Evolutionary conservation across 2,113 vertebrate species (phyloP).

Genomic region (Grammomys dolichurus): DNA sequence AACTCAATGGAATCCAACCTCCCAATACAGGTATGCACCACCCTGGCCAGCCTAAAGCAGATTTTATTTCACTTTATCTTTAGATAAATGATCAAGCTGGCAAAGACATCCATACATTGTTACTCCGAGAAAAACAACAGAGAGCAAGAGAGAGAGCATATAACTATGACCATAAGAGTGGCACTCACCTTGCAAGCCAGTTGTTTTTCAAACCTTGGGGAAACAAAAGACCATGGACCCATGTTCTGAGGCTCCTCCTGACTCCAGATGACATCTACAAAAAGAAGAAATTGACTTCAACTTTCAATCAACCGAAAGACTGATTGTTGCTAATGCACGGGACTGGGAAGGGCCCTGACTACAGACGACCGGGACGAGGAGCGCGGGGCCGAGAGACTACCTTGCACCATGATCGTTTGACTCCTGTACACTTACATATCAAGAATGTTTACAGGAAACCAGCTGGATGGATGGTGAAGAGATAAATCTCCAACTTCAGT

Average conservation of each 20-base stretch:
- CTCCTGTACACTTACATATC: background rate
- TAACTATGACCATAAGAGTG: background rate
- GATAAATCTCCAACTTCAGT: background rate
- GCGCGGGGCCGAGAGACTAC: background rate
- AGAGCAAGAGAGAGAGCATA: background rate
- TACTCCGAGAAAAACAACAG: background rate
- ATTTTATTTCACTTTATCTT: conserved; percentile 47
- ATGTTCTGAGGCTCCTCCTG: conserved; percentile 99
- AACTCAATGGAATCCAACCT: background rate
- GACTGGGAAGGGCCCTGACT: background rate
- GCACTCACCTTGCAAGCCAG: conserved; percentile 94
- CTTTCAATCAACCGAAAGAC: background rate
- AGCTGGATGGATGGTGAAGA: background rate
- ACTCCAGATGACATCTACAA: conserved; percentile 95
- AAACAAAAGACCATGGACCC: conserved; percentile 96
- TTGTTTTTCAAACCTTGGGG: conserved; percentile 97
- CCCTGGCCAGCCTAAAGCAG: background rate
- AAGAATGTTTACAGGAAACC: background rate
- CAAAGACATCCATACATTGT: background rate
- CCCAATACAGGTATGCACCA: background rate
- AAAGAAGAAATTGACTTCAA: conserved; percentile 60
- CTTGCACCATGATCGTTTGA: background rate
- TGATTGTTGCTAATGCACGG: background rate
- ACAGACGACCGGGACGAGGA: background rate
- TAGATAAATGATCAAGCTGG: background rate